Percentiles rank a stretch among this genome's conserved stretches.
These are phyloP conservation scores for Idris sp. DNA, from an alignment of 1,140 invertebrate species.

Conservation along the genomic window DNA sequence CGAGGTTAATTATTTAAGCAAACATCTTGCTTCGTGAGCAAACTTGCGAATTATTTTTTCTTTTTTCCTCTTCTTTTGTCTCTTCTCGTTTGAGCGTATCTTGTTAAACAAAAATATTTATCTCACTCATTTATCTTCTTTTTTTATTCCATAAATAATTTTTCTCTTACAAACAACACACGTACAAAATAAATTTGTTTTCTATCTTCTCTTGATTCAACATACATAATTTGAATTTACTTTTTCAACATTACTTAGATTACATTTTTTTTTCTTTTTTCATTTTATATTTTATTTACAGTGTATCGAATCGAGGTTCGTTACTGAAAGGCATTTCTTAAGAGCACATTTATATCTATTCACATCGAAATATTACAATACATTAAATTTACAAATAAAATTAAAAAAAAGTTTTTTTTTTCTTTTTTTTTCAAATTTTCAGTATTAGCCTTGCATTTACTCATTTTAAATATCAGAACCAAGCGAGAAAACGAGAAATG, in stretches of 20 bases:
- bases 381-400: slow-evolving; percentile 11
- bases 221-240: slow-evolving; percentile 17
- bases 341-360: slow-evolving; percentile 59
- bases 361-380: slow-evolving; percentile 39
- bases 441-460: too few species aligned
- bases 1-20: too few species aligned
- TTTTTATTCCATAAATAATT: slow-evolving; percentile 46
- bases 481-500: slow-evolving; percentile 47
- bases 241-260: slow-evolving; percentile 7
- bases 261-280: too few species aligned
- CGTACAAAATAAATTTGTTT: slow-evolving; percentile 62
- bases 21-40: slow-evolving; percentile 12
- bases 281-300: too few species aligned
- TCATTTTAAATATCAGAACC: too few species aligned
- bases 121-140: slow-evolving; percentile 3
- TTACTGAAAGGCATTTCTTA: slow-evolving; percentile 52
- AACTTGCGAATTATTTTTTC: neutral
- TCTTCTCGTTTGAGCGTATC: slow-evolving; percentile 34
- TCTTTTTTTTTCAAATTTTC: neutral
- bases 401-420: slow-evolving; percentile 7
- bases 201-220: slow-evolving; percentile 31
- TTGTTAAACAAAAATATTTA: slow-evolving; percentile 14
- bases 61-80: neutral
- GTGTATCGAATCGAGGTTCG: slow-evolving; percentile 44
- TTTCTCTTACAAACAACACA: slow-evolving; percentile 44